These are phyloP conservation scores for Poeciliopsis paucimaculata DNA, from an alignment of 2,797 vertebrate genomes.

Conservation along the genomic window DNA sequence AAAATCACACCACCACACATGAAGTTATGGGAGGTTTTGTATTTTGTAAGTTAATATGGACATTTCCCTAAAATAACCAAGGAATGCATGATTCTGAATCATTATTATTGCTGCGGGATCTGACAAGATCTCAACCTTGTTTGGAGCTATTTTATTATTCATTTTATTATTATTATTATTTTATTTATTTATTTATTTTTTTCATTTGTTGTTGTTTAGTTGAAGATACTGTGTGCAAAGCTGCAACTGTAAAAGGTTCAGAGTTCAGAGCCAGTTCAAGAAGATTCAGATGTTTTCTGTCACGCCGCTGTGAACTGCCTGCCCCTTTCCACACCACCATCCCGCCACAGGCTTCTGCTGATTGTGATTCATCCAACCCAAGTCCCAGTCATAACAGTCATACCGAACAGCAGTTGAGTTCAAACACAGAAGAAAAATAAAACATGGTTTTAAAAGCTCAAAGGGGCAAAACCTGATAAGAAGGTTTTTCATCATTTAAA, in stretches of 20 bases:
- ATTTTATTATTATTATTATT: not conserved
- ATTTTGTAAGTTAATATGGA: not conserved
- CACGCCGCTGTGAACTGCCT: slow-evolving; percentile 33
- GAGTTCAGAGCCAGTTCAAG: slow-evolving; percentile 43
- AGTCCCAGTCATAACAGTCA: slow-evolving; percentile 14
- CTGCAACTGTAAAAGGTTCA: slow-evolving; percentile 17
- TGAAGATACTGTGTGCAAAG: not conserved
- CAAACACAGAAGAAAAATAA: not conserved
- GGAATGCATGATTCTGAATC: not conserved
- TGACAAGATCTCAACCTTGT: not conserved
- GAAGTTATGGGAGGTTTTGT: not conserved
- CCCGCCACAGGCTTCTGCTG: slow-evolving; percentile 22
- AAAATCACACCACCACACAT: slow-evolving; percentile 1
- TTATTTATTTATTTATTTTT: too few species aligned
- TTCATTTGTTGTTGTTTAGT: not conserved
- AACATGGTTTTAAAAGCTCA: not conserved
- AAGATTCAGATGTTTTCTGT: slow-evolving; percentile 46
- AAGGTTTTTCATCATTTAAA: not conserved
- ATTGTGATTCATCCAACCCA: slow-evolving; percentile 30
- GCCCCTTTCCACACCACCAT: slow-evolving; percentile 26
- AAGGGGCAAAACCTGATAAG: not conserved
- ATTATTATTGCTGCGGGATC: not conserved
- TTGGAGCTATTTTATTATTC: not conserved
- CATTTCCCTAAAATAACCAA: not conserved
- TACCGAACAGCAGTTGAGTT: not conserved